phyloP scores from a whole-genome alignment of 2,113 vertebrate species.

The Piliocolobus tephrosceles region DNA sequence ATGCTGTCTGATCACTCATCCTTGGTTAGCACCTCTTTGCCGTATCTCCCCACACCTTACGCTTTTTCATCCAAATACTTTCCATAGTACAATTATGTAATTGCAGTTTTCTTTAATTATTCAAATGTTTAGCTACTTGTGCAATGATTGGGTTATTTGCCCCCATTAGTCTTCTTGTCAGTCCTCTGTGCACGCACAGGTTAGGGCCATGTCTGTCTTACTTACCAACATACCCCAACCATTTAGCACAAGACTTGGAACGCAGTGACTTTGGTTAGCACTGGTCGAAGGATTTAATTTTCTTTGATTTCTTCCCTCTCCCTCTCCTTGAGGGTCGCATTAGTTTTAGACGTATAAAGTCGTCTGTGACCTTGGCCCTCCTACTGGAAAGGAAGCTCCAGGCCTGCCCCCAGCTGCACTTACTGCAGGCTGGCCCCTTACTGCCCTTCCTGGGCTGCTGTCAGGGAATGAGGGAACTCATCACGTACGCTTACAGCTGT shows the following conservation, averaged over 20 bases:
- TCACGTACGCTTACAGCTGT: not conserved
- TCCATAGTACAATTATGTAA: not conserved
- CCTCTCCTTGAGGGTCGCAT: not conserved
- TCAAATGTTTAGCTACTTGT: not conserved
- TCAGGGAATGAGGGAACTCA: not conserved
- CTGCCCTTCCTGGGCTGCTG: not conserved
- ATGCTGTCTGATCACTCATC: not conserved
- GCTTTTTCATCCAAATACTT: not conserved
- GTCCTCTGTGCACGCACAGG: not conserved
- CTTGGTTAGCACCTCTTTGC: not conserved
- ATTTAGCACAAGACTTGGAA: not conserved
- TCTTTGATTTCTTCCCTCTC: not conserved
- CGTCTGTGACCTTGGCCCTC: not conserved
- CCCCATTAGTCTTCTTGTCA: no score
- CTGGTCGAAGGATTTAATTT: not conserved
- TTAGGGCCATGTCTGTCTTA: not conserved
- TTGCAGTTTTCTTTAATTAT: not conserved
- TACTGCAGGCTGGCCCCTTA: no score
- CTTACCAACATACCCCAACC: not conserved
- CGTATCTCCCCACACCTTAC: not conserved
- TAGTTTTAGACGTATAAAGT: not conserved
- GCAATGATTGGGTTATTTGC: not conserved
- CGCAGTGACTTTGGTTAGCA: not conserved
- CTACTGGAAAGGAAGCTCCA: not conserved
- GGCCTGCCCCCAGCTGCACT: not conserved